Conservation (phyloP, 2,888 invertebrate genomes). For the Dryocosmus kuriphilus region DNA sequence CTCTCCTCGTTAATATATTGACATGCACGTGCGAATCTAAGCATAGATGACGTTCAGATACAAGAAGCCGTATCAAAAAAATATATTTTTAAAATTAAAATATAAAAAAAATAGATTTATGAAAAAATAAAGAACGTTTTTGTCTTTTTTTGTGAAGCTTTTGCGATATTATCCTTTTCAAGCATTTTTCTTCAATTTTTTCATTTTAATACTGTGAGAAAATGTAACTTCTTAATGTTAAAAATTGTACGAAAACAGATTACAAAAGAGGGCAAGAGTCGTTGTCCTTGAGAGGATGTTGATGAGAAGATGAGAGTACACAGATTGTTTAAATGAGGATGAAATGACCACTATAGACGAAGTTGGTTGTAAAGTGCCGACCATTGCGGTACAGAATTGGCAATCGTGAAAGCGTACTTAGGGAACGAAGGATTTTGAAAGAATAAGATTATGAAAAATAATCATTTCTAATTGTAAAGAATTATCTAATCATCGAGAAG, state of each 20-base stretch:
- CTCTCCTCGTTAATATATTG: not conserved
- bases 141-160: too few species aligned
- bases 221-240: too few species aligned
- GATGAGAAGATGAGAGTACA: slow-evolving; percentile 7
- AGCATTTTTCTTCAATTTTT: too few species aligned
- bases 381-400: slow-evolving; percentile 9
- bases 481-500: too few species aligned
- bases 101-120: not conserved
- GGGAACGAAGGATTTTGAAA: not conserved
- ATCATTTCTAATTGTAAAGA: too few species aligned
- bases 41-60: not conserved
- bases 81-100: not conserved
- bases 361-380: not conserved
- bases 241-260: slow-evolving; percentile 7
- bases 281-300: slow-evolving; percentile 7
- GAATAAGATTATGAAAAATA: not conserved
- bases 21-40: slow-evolving; percentile 26
- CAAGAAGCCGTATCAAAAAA: not conserved
- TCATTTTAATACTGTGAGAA: too few species aligned
- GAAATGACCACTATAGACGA: slow-evolving; percentile 6
- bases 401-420: not conserved
- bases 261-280: slow-evolving; percentile 8
- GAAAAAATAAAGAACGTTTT: too few species aligned
- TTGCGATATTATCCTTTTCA: too few species aligned
- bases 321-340: slow-evolving; percentile 15